A percentile compares a stretch with the other conserved stretches of the same genome.
Evolutionary conservation across 2,888 invertebrate species (phyloP).

Genomic region (Melinaea menophilus): DNA sequence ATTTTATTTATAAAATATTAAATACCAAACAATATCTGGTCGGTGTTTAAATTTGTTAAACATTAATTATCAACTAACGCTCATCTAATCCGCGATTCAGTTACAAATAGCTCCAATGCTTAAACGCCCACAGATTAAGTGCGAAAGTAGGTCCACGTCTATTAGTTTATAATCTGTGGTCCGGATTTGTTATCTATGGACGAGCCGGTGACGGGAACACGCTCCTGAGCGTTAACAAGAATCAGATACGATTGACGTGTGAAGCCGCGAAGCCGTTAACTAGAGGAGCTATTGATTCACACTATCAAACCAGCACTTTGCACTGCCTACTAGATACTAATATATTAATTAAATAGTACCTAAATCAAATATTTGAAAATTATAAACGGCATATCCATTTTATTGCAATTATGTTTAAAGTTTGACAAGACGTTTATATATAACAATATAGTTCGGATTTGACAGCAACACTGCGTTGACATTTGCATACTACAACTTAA

Average conservation of each 20-base stretch:
- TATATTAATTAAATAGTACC: too few relatives aligned
- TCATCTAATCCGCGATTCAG: background rate
- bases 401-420: too few relatives aligned
- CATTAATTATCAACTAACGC: background rate
- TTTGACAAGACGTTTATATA: too few relatives aligned
- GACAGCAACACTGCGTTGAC: too few relatives aligned
- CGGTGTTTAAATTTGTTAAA: background rate
- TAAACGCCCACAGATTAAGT: background rate
- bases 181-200: constrained; percentile 23
- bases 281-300: background rate
- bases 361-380: too few relatives aligned
- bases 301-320: background rate
- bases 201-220: constrained; percentile 27
- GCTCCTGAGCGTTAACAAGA: constrained; percentile 30
- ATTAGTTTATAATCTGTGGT: constrained; percentile 16
- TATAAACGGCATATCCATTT: too few relatives aligned
- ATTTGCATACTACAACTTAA: too few relatives aligned
- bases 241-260: constrained; percentile 27
- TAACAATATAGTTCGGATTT: too few relatives aligned
- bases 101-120: background rate
- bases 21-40: too few relatives aligned
- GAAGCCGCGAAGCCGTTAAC: constrained; percentile 1
- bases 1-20: too few relatives aligned
- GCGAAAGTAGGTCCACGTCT: constrained; percentile 5
- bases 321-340: background rate